These are phyloP conservation scores for Lophius piscatorius DNA, from an alignment of 2,113 vertebrate species.

Conservation along the genomic window DNA sequence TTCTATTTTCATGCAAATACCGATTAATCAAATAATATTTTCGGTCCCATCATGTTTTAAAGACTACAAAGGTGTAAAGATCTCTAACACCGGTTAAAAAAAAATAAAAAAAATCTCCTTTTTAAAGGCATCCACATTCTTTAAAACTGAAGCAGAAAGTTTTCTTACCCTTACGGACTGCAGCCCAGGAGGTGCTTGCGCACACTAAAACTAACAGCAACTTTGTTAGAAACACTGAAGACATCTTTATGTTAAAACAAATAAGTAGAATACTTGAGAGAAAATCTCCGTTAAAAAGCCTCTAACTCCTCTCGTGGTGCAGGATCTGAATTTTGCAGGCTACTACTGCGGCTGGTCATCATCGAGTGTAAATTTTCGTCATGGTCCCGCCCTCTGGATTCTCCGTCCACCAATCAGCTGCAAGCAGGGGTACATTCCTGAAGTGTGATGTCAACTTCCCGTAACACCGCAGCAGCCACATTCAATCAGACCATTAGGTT, in stretches of 20 bases:
- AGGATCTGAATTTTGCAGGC: not conserved
- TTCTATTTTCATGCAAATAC: too few relatives aligned
- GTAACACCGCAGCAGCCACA: not conserved
- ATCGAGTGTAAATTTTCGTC: not conserved
- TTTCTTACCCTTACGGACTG: conserved; percentile 35
- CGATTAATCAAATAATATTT: not conserved
- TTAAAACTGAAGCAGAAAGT: not conserved
- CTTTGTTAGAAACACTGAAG: not conserved
- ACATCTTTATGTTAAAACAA: not conserved
- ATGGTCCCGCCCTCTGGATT: not conserved
- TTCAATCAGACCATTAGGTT: not conserved
- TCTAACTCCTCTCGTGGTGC: not conserved
- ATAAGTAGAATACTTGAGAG: not conserved
- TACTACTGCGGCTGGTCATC: not conserved
- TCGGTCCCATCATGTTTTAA: too few relatives aligned
- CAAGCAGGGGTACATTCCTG: conserved; percentile 8
- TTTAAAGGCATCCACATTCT: not conserved
- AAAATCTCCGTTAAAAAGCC: rapidly evolving
- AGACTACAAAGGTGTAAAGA: too few relatives aligned
- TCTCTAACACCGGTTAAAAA: too few relatives aligned
- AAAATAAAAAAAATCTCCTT: too few relatives aligned
- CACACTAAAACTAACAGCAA: conserved; percentile 13
- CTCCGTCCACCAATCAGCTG: conserved; percentile 12
- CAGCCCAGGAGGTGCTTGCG: not conserved
- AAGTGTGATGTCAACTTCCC: conserved; percentile 36